phyloP scores from a whole-genome alignment of 92 coral and sea anemone species.

The Muricea muricata region DNA sequence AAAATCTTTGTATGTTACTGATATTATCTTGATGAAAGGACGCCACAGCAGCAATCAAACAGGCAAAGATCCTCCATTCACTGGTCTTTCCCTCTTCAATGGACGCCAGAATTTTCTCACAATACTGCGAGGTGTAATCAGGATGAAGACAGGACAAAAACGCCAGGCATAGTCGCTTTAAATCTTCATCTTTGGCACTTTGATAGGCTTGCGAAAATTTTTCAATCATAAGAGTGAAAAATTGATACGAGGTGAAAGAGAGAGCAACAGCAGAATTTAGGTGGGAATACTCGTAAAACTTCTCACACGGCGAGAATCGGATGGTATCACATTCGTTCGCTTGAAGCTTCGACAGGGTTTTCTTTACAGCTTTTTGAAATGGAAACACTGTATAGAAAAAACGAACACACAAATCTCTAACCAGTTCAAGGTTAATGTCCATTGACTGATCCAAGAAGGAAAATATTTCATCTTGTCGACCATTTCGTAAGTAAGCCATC shows the following conservation, averaged over 20 bases:
- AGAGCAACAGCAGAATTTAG: constrained; percentile 17
- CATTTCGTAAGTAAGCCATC: constrained; percentile 26
- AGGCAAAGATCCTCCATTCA: constrained; percentile 25
- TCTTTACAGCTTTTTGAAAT: constrained; percentile 28
- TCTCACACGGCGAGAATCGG: not conserved
- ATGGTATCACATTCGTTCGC: not conserved
- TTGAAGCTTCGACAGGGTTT: not conserved
- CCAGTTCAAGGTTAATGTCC: constrained; percentile 8
- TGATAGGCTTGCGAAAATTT: constrained; percentile 4
- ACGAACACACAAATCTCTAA: constrained; percentile 6
- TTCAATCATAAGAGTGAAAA: not conserved
- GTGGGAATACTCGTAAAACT: constrained; percentile 37
- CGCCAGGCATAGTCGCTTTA: constrained; percentile 27
- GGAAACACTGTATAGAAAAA: constrained; percentile 39
- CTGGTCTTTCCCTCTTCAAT: not conserved
- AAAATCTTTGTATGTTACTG: not conserved
- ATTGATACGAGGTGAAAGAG: constrained; percentile 21
- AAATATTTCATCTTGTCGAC: constrained; percentile 30
- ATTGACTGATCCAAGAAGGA: constrained; percentile 30
- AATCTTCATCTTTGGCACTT: not conserved
- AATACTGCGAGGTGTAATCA: constrained; percentile 4
- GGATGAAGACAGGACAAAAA: constrained; percentile 33
- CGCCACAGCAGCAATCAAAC: constrained; percentile 10
- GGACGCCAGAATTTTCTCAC: constrained; percentile 3
- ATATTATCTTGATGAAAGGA: constrained; percentile 20